These are phyloP conservation scores for Cossypha heuglini DNA, from an alignment of 2,797 vertebrate genomes.

Conservation along the genomic window DNA sequence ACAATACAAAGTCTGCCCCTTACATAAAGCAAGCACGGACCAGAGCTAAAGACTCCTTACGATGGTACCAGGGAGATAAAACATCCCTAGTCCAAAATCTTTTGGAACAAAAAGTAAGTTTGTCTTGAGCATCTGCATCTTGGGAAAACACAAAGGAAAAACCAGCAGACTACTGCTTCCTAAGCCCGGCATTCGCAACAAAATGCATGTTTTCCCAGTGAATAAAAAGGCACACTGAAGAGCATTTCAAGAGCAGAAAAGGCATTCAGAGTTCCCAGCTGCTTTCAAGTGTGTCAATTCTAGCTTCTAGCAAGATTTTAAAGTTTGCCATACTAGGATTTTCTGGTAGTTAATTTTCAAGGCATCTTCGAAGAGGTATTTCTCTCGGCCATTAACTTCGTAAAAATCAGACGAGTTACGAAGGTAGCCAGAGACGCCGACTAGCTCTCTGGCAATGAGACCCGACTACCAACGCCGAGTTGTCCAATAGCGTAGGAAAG, in stretches of 20 bases:
- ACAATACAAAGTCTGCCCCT: background rate
- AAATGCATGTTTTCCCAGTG: accelerated
- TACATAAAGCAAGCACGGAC: accelerated
- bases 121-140: background rate
- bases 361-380: background rate
- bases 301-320: background rate
- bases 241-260: background rate
- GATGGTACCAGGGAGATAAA: accelerated
- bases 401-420: background rate
- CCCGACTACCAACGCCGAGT: no score
- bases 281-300: background rate
- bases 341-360: background rate
- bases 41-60: background rate
- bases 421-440: background rate
- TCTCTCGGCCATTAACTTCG: background rate
- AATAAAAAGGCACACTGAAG: background rate
- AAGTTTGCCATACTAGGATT: background rate
- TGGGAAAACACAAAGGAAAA: background rate
- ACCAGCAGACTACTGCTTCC: background rate
- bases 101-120: background rate
- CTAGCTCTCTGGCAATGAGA: background rate
- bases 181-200: background rate
- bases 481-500: accelerated
- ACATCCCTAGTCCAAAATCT: background rate
- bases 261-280: background rate